Evolutionary conservation across 2,797 vertebrate genomes (phyloP).

Genomic region (Kryptopterus vitreolus): DNA sequence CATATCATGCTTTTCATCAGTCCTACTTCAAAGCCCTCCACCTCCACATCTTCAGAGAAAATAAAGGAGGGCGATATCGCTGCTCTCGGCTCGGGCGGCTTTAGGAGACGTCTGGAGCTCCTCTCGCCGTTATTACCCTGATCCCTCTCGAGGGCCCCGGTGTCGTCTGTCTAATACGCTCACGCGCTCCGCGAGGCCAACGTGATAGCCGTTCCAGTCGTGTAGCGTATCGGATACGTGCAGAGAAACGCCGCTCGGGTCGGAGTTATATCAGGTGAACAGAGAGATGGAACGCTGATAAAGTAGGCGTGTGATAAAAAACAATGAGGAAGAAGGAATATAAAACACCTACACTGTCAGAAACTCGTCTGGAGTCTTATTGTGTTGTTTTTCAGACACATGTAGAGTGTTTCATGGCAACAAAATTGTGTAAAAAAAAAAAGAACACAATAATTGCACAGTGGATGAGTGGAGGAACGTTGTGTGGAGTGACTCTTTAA

Average conservation of each 20-base stretch:
- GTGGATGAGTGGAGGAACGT: too few relatives aligned
- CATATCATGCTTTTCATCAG: slow-evolving; percentile 29
- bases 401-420: too few relatives aligned
- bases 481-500: too few relatives aligned
- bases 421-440: too few relatives aligned
- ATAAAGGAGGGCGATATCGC: neutral
- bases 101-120: neutral
- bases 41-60: slow-evolving; percentile 5
- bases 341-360: neutral
- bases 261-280: neutral
- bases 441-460: too few relatives aligned
- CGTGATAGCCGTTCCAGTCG: neutral
- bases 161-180: neutral
- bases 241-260: neutral
- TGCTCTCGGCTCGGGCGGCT: slow-evolving; percentile 14
- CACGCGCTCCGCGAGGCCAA: neutral
- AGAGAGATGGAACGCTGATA: neutral
- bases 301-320: neutral
- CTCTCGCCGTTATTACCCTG: neutral
- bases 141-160: neutral
- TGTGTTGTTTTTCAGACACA: too few relatives aligned
- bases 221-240: neutral
- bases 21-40: slow-evolving; percentile 22
- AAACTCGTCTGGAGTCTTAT: too few relatives aligned
- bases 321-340: neutral